A percentile compares a stretch with the other conserved stretches of the same genome.
Evolutionary conservation across 2,888 invertebrate genomes (phyloP).

Genomic region (Drosophila borealis): DNA sequence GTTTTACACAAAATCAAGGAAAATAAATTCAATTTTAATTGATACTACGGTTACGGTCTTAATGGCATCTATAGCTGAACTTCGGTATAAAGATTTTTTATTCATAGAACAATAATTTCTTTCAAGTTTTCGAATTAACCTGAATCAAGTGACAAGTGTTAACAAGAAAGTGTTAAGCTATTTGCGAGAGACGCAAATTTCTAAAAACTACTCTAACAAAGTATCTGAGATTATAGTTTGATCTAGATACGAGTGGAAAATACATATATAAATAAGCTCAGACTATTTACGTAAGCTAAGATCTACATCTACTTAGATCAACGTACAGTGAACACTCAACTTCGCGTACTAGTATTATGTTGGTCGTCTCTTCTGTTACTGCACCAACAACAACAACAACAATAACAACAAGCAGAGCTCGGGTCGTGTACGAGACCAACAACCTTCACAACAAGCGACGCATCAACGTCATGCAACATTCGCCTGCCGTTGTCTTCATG

Average conservation of each 20-base stretch:
- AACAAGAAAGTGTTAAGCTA: constrained; percentile 21
- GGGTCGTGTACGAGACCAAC: constrained; percentile 18
- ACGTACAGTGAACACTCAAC: constrained; percentile 7
- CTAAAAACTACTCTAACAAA: constrained; percentile 15
- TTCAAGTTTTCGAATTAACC: constrained; percentile 24
- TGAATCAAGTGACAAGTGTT: constrained; percentile 32
- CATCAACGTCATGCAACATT: constrained; percentile 74
- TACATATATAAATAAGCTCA: constrained; percentile 5
- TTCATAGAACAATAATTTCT: constrained; percentile 74
- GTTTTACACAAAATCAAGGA: constrained; percentile 19
- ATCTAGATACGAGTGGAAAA: constrained; percentile 46
- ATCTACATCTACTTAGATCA: background rate
- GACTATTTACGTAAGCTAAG: background rate
- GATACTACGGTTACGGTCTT: constrained; percentile 40
- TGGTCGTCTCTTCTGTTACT: constrained; percentile 48
- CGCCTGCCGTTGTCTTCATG: constrained; percentile 70
- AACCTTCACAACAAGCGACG: constrained; percentile 27
- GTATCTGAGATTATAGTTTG: constrained; percentile 56
- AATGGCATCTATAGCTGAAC: constrained; percentile 80
- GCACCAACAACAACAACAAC: constrained; percentile 37
- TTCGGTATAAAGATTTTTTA: constrained; percentile 79
- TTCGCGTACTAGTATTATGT: constrained; percentile 64
- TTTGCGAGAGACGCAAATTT: constrained; percentile 61
- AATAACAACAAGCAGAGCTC: constrained; percentile 29
- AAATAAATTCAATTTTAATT: constrained; percentile 18